phyloP scores from a whole-genome alignment of 2,797 vertebrate genomes.

The Adelosebastes latens region DNA sequence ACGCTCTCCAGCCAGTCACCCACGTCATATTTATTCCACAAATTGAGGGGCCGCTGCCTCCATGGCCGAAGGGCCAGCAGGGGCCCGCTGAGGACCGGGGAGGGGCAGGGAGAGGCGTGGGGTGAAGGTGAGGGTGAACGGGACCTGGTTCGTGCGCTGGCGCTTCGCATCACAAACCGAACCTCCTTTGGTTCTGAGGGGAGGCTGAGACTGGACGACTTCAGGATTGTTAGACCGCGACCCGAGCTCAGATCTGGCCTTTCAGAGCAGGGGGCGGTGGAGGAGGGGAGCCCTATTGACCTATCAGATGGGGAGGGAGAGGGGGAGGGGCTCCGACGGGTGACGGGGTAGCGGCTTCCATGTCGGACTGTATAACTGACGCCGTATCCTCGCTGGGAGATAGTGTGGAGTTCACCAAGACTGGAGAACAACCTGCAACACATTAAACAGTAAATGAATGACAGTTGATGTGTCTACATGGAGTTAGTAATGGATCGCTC shows the following conservation, averaged over 20 bases:
- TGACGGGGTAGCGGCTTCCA: slow-evolving; percentile 94
- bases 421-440: slow-evolving; percentile 96
- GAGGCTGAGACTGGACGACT: slow-evolving; percentile 97
- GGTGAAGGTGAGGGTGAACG: slow-evolving; percentile 87
- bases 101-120: slow-evolving; percentile 85
- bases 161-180: slow-evolving; percentile 95
- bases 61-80: slow-evolving; percentile 92
- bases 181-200: slow-evolving; percentile 98
- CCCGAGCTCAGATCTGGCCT: slow-evolving; percentile 75
- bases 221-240: slow-evolving; percentile 91
- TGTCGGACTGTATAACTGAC: slow-evolving; percentile 94
- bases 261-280: slow-evolving; percentile 61
- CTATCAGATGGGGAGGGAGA: slow-evolving; percentile 90
- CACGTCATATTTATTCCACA: slow-evolving; percentile 98
- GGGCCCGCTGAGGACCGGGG: slow-evolving; percentile 86
- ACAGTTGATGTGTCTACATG: not conserved
- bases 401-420: slow-evolving; percentile 96
- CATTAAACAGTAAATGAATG: slow-evolving; percentile 28
- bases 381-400: slow-evolving; percentile 94
- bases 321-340: slow-evolving; percentile 93
- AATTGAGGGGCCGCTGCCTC: slow-evolving; percentile 94
- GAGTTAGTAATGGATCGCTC: not conserved
- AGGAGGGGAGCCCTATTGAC: slow-evolving; percentile 82
- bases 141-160: slow-evolving; percentile 94
- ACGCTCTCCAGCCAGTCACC: slow-evolving; percentile 99